Evolutionary conservation across 2,113 vertebrate genomes (phyloP), one percentile per base, ranked within the genome.

Genomic region (Carassius auratus): DNA sequence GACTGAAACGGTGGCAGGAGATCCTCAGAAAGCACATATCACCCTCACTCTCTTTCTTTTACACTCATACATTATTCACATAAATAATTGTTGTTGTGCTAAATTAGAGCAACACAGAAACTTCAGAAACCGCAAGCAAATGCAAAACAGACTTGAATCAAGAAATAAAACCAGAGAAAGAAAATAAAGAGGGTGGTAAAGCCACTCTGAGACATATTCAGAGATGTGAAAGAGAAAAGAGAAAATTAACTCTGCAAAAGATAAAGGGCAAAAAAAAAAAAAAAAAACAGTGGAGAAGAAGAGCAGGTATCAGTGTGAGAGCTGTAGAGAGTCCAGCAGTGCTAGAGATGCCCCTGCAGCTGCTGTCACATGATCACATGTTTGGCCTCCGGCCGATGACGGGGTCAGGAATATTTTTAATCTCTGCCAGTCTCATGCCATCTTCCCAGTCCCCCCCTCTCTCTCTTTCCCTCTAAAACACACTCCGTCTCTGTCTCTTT

Each of bases 351-450:
- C 74, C 71, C 55, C 68, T 80, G 81, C 84, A 88, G 75, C 87
- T 88, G 84, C 76, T 84, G 57, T 76, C 59, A 73, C 66, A 83
- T 88, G 84, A 75, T 78, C 82, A 81, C 57, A 23, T 19, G 80
- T 81, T 69, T 38, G 38, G 19, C 33, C 75, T 42, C 74, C 62
- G 55, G 80, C 81, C n/a, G 66, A 83, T 73, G 74, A 85, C 82
- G 75, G 75, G 66, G 73, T 83, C 66, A 61, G 81, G 23, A 84
- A 76, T 88, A 88, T 88, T 80, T 88, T 57, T 66, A n/a, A 83
- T 88, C 82, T 75, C 45, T 75, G 82, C 68, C 52, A 62, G 14
- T 84, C 30, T 57, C 23, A 78, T 77, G 50, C 76, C 50, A 50
- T 69, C 23, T 62, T 82, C 6, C 59, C 55, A 17, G 19, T 48